Percentiles rank a stretch among this genome's conserved stretches.
These are phyloP conservation scores for Poeciliopsis presidionis DNA, from an alignment of 2,797 vertebrate species.

Conservation along the genomic window DNA sequence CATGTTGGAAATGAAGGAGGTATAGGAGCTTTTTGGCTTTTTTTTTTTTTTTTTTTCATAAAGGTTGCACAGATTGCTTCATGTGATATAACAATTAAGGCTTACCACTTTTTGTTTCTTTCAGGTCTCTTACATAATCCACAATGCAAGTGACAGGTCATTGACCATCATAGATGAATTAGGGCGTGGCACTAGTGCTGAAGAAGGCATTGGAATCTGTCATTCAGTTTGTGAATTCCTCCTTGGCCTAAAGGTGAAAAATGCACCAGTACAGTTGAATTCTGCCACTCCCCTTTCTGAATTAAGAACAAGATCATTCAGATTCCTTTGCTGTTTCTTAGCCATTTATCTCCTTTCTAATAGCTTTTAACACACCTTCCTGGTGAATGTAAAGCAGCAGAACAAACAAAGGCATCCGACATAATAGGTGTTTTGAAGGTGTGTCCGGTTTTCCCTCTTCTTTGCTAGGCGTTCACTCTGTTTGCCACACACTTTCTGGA, in stretches of 20 bases:
- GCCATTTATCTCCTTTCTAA: not conserved
- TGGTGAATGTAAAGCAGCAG: conserved; percentile 18
- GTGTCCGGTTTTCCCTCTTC: conserved; percentile 25
- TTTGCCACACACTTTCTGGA: conserved; percentile 97
- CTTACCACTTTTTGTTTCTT: conserved; percentile 34
- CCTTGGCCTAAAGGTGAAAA: conserved; percentile 90
- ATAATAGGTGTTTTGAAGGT: conserved; percentile 4
- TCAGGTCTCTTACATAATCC: conserved; percentile 95
- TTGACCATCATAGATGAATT: conserved; percentile 97
- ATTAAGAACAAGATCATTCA: conserved; percentile 35
- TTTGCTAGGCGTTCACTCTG: conserved; percentile 90
- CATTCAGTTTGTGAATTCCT: conserved; percentile 94
- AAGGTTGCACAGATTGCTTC: not conserved
- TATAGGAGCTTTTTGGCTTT: conserved; percentile 46
- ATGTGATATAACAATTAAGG: not conserved
- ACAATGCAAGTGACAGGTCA: conserved; percentile 91
- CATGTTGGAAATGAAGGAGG: conserved; percentile 99
- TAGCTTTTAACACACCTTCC: conserved; percentile 4
- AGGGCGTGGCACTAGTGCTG: conserved; percentile 94
- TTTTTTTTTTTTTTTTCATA: not conserved
- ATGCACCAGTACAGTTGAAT: not conserved
- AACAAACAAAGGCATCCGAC: conserved; percentile 11
- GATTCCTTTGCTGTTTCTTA: conserved; percentile 11
- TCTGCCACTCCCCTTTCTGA: conserved; percentile 15
- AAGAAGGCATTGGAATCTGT: conserved; percentile 97